phyloP scores from a whole-genome alignment of 2,113 vertebrate genomes.

The Cisticola juncidis region DNA sequence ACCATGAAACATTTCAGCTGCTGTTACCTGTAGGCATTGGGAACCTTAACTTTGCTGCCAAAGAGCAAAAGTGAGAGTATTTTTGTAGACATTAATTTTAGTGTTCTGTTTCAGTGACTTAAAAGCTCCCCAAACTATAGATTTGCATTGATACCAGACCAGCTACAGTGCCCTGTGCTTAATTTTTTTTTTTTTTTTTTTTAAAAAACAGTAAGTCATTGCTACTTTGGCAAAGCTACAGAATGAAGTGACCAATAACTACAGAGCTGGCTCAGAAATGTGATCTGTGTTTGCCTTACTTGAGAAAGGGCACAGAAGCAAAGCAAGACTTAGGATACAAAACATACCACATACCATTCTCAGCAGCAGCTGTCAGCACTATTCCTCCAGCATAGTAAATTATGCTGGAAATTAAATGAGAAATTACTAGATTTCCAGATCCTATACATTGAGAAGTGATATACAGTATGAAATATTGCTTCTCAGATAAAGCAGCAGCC shows the following conservation, averaged over 20 bases:
- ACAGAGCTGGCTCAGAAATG: background rate
- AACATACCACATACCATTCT: background rate
- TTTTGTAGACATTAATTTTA: background rate
- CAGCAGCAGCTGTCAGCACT: background rate
- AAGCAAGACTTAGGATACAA: background rate
- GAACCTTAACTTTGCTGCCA: background rate
- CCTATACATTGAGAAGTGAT: slow-evolving; percentile 62
- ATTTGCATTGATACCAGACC: background rate
- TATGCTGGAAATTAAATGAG: slow-evolving; percentile 56
- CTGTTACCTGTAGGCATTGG: background rate
- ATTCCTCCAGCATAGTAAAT: slow-evolving; percentile 36
- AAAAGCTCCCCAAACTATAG: background rate
- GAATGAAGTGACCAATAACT: background rate
- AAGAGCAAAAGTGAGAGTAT: background rate
- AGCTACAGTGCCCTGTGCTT: background rate
- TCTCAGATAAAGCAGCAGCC: slow-evolving; percentile 36
- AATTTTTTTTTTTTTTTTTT: background rate
- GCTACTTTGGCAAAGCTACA: background rate
- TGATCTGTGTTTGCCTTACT: background rate
- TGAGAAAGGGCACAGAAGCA: background rate
- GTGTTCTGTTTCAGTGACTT: background rate
- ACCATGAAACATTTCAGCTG: background rate
- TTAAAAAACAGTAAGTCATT: background rate
- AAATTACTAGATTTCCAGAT: slow-evolving; percentile 54
- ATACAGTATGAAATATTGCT: slow-evolving; percentile 22